phyloP scores from a whole-genome alignment of 2,888 invertebrate genomes.

The Cataglyphis livida region DNA sequence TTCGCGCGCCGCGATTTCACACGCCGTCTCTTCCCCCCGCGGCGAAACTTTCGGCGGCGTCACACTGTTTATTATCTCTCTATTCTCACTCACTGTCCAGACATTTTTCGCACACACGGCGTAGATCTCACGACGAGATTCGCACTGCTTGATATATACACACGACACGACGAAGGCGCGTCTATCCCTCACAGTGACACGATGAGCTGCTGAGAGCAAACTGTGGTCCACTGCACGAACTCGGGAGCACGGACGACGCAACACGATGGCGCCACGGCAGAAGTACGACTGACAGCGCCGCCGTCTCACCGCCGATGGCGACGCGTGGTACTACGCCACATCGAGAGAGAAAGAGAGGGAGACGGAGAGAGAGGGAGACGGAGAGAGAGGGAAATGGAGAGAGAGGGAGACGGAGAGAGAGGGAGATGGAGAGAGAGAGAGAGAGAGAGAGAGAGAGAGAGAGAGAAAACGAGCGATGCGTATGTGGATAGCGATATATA shows the following conservation, averaged over 20 bases:
- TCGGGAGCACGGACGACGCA: constrained; percentile 47
- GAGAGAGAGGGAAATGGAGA: neutral
- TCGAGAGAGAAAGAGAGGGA: neutral
- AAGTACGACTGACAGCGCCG: constrained; percentile 60
- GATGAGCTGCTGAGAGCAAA: constrained; percentile 62
- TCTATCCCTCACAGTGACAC: constrained; percentile 57
- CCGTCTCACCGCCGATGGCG: constrained; percentile 49
- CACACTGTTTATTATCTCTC: constrained; percentile 19
- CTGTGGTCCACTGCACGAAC: constrained; percentile 57
- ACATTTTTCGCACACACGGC: constrained; percentile 35
- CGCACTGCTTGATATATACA: neutral
- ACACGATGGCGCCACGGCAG: constrained; percentile 71
- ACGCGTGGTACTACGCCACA: constrained; percentile 13
- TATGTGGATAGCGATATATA: constrained; percentile 7
- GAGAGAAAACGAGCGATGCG: neutral
- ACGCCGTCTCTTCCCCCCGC: neutral
- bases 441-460: neutral
- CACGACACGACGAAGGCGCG: constrained; percentile 39
- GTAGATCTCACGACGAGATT: neutral
- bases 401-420: neutral
- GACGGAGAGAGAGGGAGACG: too few species aligned
- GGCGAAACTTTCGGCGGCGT: constrained; percentile 10
- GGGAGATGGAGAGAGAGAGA: neutral
- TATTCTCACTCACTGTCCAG: constrained; percentile 6
- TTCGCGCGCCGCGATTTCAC: constrained; percentile 1